Conservation (phyloP, 1,140 invertebrate species). For the Drosophila setifemur region DNA sequence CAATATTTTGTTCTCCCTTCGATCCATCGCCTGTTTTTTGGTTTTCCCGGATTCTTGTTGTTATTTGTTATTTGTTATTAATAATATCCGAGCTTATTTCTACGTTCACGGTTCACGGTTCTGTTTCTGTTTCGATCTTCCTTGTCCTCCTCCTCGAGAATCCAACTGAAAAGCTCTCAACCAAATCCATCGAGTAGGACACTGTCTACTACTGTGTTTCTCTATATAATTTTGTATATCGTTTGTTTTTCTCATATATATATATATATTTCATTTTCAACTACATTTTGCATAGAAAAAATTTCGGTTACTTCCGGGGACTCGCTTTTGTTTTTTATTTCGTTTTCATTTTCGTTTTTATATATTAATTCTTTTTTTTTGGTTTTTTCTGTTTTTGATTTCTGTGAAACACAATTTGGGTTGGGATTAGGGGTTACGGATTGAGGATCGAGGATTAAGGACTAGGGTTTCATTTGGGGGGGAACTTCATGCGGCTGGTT, state of each 20-base stretch:
- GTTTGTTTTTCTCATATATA: slow-evolving; percentile 8
- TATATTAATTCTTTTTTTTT: not conserved
- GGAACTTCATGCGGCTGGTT: slow-evolving; percentile 16
- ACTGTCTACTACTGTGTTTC: slow-evolving; percentile 26
- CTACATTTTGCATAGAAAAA: slow-evolving; percentile 45
- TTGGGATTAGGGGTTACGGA: too few relatives aligned
- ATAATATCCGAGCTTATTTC: slow-evolving; percentile 15
- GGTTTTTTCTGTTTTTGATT: not conserved
- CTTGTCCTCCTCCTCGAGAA: not conserved
- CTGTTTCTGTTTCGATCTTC: slow-evolving; percentile 29
- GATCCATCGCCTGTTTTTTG: slow-evolving; percentile 3
- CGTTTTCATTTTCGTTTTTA: not conserved
- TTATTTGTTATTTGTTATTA: not conserved
- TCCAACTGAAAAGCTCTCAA: slow-evolving; percentile 15
- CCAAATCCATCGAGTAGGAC: slow-evolving; percentile 39
- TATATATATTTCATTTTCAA: slow-evolving; percentile 25
- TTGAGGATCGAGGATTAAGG: too few relatives aligned
- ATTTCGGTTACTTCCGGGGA: slow-evolving; percentile 10
- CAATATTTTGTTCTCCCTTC: not conserved
- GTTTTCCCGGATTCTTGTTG: not conserved
- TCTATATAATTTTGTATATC: slow-evolving; percentile 28
- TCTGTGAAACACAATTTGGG: not conserved
- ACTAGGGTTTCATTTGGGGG: too few relatives aligned
- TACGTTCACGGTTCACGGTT: too few relatives aligned
- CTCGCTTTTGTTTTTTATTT: not conserved